A percentile compares a stretch with the other conserved stretches of the same genome.
phyloP scores from a whole-genome alignment of 2,113 vertebrate genomes.

The Apus apus region DNA sequence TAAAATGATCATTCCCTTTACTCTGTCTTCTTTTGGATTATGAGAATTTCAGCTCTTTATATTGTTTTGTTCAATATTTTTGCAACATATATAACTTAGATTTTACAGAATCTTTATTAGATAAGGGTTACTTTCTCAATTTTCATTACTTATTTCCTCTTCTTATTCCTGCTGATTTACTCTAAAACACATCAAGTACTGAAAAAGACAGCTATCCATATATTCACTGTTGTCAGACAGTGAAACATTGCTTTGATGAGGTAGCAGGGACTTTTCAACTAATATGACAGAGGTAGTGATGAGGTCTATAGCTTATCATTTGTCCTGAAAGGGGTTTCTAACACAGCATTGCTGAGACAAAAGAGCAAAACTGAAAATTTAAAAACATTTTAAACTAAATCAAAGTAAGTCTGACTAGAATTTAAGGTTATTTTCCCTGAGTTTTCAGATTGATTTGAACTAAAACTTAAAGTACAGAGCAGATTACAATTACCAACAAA shows the following conservation, averaged over 20 bases:
- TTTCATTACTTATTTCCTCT: background rate
- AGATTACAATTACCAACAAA: background rate
- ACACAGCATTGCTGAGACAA: background rate
- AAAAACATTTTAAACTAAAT: background rate
- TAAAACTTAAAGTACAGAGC: background rate
- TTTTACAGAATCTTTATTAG: background rate
- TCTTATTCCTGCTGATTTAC: background rate
- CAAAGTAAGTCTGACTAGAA: background rate
- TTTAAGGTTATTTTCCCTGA: background rate
- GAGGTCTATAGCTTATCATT: background rate
- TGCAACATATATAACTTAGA: background rate
- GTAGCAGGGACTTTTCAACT: background rate
- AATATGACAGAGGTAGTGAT: background rate
- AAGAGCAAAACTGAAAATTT: background rate
- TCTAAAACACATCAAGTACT: background rate
- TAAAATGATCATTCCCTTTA: conserved; percentile 13
- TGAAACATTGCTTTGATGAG: background rate
- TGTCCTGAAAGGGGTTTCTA: background rate
- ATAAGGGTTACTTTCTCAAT: background rate
- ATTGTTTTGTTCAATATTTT: background rate
- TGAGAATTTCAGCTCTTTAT: background rate
- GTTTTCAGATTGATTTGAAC: background rate
- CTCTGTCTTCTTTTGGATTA: conserved; percentile 16
- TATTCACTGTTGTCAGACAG: background rate
- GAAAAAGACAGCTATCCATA: background rate